Evolutionary conservation across 2,113 vertebrate species (phyloP).

Genomic region (Scomber japonicus): DNA sequence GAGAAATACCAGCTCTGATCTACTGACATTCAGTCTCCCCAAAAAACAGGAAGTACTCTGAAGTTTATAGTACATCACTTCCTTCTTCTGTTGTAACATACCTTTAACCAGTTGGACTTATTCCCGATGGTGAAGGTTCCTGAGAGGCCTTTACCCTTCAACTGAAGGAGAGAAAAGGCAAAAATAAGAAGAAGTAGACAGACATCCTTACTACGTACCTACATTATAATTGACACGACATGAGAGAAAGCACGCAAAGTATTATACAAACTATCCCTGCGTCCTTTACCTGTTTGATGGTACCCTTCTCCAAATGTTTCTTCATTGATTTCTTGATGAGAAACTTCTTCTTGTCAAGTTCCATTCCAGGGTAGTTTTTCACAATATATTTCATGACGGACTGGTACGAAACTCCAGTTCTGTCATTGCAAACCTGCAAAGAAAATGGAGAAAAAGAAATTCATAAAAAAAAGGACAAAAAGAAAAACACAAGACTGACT

Average conservation of each 20-base stretch:
- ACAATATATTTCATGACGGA: slow-evolving; percentile 94
- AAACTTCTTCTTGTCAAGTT: slow-evolving; percentile 93
- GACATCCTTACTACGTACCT: too few relatives aligned
- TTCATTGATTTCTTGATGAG: slow-evolving; percentile 95
- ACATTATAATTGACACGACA: too few relatives aligned
- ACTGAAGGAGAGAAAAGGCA: slow-evolving; percentile 57
- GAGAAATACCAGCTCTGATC: not conserved
- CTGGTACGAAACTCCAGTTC: slow-evolving; percentile 90
- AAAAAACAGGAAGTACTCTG: not conserved
- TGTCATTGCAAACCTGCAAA: slow-evolving; percentile 91
- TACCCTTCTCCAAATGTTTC: slow-evolving; percentile 93
- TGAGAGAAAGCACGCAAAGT: too few relatives aligned
- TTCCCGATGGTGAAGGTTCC: slow-evolving; percentile 96
- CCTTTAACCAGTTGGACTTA: slow-evolving; percentile 87
- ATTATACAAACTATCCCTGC: too few relatives aligned
- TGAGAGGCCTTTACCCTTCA: slow-evolving; percentile 97
- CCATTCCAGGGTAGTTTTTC: slow-evolving; percentile 94
- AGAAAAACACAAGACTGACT: not conserved
- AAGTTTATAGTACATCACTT: not conserved
- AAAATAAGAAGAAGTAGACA: not conserved
- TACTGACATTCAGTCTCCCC: not conserved
- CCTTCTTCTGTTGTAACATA: slow-evolving; percentile 58
- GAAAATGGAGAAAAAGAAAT: not conserved
- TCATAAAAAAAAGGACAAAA: not conserved
- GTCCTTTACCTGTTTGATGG: slow-evolving; percentile 91